These are phyloP conservation scores for Rugalucina vietnamica DNA, from an alignment of 2,888 invertebrate genomes.

Conservation along the genomic window DNA sequence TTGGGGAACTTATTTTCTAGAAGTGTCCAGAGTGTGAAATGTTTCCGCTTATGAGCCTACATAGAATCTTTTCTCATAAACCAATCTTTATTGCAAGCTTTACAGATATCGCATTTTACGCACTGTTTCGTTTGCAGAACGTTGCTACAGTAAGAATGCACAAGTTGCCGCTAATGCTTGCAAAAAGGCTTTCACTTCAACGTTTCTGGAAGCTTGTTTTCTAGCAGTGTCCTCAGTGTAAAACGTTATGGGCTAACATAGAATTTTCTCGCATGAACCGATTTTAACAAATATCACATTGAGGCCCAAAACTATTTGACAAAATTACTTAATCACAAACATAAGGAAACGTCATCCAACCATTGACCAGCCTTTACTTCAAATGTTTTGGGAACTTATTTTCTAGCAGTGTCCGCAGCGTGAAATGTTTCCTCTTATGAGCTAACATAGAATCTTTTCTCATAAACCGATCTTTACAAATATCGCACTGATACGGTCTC, in stretches of 20 bases:
- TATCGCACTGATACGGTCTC: neutral
- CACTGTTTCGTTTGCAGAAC: no score
- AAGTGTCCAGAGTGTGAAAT: neutral
- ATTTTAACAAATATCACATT: neutral
- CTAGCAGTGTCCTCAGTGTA: neutral
- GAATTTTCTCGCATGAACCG: neutral
- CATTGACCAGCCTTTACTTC: no score
- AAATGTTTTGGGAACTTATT: no score
- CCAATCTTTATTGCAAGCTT: no score
- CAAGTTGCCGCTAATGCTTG: no score
- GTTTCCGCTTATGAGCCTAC: neutral
- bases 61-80: constrained; percentile 3
- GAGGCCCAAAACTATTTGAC: no score
- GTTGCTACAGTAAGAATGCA: no score
- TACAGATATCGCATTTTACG: neutral
- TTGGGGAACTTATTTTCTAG: no score
- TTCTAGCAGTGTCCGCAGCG: neutral
- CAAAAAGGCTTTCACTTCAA: no score
- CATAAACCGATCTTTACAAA: neutral
- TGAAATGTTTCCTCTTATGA: neutral
- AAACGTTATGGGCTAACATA: neutral
- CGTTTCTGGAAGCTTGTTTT: no score
- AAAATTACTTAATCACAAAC: no score
- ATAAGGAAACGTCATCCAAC: no score
- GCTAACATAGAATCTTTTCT: neutral